A percentile compares a stretch with the other conserved stretches of the same genome.
Evolutionary conservation across 1,140 invertebrate species (phyloP).

Genomic region (Anoplophora glabripennis): DNA sequence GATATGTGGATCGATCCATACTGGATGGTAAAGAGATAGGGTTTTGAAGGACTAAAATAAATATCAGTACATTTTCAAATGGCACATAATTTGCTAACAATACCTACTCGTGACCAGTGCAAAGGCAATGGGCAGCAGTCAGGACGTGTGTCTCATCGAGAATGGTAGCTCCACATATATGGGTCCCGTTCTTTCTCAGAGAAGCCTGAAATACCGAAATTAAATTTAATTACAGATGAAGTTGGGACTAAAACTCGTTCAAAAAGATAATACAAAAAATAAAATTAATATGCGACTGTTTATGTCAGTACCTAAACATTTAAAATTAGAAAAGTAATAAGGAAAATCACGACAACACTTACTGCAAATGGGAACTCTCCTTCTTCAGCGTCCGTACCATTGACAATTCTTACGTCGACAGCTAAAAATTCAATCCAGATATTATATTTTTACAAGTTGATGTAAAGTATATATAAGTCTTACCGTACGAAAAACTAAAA

Average conservation of each 20-base stretch:
- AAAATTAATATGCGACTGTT: too few species aligned
- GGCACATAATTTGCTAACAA: neutral
- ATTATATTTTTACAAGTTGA: too few species aligned
- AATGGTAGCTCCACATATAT: conserved; percentile 35
- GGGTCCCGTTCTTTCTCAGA: conserved; percentile 2
- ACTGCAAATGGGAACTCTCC: conserved; percentile 37
- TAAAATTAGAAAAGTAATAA: conserved; percentile 1
- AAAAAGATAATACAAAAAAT: too few species aligned
- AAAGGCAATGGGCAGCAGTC: conserved; percentile 37
- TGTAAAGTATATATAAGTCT: too few species aligned
- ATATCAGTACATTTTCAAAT: neutral
- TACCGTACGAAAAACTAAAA: too few species aligned
- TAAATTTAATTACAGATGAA: too few species aligned
- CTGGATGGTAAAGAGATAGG: conserved; percentile 23
- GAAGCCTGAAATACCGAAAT: neutral
- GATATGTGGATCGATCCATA: conserved; percentile 26
- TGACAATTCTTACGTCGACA: conserved; percentile 24
- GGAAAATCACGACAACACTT: too few species aligned
- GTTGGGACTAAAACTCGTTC: too few species aligned
- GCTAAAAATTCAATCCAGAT: too few species aligned
- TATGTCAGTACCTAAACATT: too few species aligned
- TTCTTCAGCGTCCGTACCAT: conserved; percentile 31
- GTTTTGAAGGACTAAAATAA: conserved; percentile 16
- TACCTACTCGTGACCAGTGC: conserved; percentile 15
- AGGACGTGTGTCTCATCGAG: conserved; percentile 31